Base-by-base conservation (phyloP, 2,888 invertebrate species). In the Kryphioiulus occultus region DNA sequence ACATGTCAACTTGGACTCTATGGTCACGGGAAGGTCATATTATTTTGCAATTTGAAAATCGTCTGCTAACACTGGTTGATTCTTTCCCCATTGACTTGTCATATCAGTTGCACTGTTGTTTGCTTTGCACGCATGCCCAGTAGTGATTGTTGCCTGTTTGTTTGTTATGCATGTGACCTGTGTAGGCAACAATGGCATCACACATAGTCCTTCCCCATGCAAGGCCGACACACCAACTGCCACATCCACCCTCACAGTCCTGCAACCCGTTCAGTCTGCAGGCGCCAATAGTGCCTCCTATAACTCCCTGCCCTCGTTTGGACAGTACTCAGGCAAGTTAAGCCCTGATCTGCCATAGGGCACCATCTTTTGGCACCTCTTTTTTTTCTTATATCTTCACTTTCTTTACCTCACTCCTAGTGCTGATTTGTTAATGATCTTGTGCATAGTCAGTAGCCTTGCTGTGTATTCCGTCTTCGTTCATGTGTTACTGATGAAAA, bases 271-370 rank as follows among this genome's bases (percentile, higher is more conserved):
- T 82, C 90, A 90, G 78, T 89, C 89, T 86, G 68, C 87, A 59
- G 88, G 88, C 90, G 92, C 90, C 92, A 93, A 90, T 91, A 91
- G 92, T 90, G 91, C 92, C 91, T 91, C 92, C 90, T 90, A 91
- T 88, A 89, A 89, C 85, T 88, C 90, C 93, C 93, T 95, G 90
- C 95, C 95, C 89, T 94, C 94, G 93, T 95, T 95, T 92, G 94
- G 94, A 92, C 95, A 95, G 91, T 93, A 95, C 89, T 93, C 95
- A 94, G 95, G 95, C 90, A 89, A 90, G 90, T 90, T 26, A 78
- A 86, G 68, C 86, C 86, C 78, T 86, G 86, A 44, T n/a, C 86
- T 85, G 86, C 86, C 39, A 35, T 35, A 84, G 84, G 84, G 84
- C 84, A 35, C 32, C 68, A 68, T n/a, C 68, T 68, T 68, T 68